Evolutionary conservation across 2,113 vertebrate genomes (phyloP).

Genomic region (Myotis brandtii): DNA sequence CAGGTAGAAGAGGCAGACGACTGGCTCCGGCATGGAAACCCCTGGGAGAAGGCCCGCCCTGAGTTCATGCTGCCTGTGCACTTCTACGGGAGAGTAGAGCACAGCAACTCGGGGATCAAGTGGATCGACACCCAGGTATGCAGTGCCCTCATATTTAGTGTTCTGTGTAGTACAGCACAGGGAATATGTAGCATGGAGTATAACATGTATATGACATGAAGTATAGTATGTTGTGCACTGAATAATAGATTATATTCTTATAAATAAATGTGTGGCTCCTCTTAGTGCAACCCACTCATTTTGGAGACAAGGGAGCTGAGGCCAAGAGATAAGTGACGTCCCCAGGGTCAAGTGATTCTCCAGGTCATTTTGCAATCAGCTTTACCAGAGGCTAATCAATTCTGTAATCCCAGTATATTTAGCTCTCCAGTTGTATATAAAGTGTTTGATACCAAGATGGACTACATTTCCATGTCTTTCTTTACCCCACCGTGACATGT

Average conservation of each 20-base stretch:
- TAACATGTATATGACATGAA: not conserved
- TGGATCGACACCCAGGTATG: slow-evolving; percentile 96
- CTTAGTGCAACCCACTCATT: not conserved
- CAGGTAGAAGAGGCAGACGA: slow-evolving; percentile 98
- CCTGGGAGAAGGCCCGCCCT: slow-evolving; percentile 97
- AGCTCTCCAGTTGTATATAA: not conserved
- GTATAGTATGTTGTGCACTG: not conserved
- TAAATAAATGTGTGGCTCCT: not conserved
- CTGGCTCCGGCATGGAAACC: slow-evolving; percentile 97
- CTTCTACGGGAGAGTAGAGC: slow-evolving; percentile 94
- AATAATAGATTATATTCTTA: not conserved
- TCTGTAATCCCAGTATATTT: not conserved
- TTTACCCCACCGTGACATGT: not conserved
- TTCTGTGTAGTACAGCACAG: too few species aligned
- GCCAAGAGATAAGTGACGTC: not conserved
- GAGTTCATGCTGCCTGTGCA: slow-evolving; percentile 98
- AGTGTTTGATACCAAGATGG: not conserved
- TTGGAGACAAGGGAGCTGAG: not conserved
- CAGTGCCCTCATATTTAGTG: accelerated
- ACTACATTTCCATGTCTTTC: not conserved
- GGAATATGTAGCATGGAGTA: not conserved
- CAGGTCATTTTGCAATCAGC: not conserved
- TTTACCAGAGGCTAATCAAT: not conserved
- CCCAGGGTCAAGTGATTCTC: not conserved
- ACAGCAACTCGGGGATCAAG: slow-evolving; percentile 85